Conservation (phyloP, 2,797 vertebrate genomes). For the Melanogrammus aeglefinus region DNA sequence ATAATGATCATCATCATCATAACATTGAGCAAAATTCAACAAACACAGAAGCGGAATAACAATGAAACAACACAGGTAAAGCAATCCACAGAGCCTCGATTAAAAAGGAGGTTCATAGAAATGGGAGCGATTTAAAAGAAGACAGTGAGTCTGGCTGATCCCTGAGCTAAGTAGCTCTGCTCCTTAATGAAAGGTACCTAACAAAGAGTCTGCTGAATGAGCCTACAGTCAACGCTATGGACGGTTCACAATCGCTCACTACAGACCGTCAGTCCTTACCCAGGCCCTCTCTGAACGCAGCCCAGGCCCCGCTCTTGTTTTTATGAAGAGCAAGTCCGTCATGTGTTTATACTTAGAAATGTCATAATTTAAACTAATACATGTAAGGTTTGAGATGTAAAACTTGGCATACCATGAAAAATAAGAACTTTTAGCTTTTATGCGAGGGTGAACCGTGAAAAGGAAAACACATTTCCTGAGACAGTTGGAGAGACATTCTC, state of each 20-base stretch:
- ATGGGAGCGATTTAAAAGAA: background rate
- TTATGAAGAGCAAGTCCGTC: background rate
- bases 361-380: background rate
- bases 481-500: slow-evolving; percentile 14
- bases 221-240: background rate
- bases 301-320: background rate
- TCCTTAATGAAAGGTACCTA: background rate
- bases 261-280: background rate
- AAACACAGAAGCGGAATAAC: background rate
- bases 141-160: background rate
- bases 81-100: background rate
- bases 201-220: background rate
- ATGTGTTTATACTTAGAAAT: background rate
- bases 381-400: background rate
- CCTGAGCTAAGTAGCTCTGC: background rate
- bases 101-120: background rate
- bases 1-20: background rate
- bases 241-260: background rate
- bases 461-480: slow-evolving; percentile 20
- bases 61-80: background rate
- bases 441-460: slow-evolving; percentile 6
- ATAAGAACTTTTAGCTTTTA: background rate
- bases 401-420: background rate
- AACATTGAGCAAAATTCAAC: background rate
- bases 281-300: background rate